Evolutionary conservation across 1,140 invertebrate species (phyloP), one percentile per base, ranked within the genome.

Genomic region (Spodoptera frugiperda): DNA sequence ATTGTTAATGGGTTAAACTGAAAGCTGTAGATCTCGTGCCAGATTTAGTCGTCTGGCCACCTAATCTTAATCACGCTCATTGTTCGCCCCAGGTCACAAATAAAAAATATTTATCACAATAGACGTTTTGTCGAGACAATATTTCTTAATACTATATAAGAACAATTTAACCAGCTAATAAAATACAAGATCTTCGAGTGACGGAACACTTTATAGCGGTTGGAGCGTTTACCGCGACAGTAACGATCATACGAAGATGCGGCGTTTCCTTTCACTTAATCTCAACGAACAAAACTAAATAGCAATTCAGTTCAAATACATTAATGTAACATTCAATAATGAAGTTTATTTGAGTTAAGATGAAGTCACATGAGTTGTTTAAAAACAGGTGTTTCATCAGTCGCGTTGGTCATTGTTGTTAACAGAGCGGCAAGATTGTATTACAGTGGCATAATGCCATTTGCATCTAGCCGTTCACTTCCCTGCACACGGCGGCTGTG

Each of bases 341-440:
- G 6, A 21, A 46, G 48, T 65, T 3, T 65, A 15, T 65, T 65
- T 48, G 3, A 30, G 12, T 3, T 9, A 61, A 14, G 14, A 48
- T 14, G 39, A 30, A 73, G 30, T 59, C n/a, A 21, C 59, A 73
- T 30, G 25, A 71, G 53, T 44, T 73, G 30, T 73, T 59, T 9
- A 59, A 61, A 61, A 73, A n/a, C 61, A 65, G 46, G 8, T 74
- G 57, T 78, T 78, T 78, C 68, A 53, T 63, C 71, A 57, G 46
- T 44, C 17, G 39, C 46, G 57, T 74, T 67, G 30, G 54, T 71
- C 53, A 78, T 70, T 75, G 63, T 54, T 75, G 17, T 48, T 57
- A 78, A 75, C 77, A 78, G 77, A 78, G 77, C 77, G 77, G 54
- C 54, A 78, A 78, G 77, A 78, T 75, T 75, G 54, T 75, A 55